Evolutionary conservation across 2,113 vertebrate species (phyloP).

Genomic region (Triplophysa siluroides): DNA sequence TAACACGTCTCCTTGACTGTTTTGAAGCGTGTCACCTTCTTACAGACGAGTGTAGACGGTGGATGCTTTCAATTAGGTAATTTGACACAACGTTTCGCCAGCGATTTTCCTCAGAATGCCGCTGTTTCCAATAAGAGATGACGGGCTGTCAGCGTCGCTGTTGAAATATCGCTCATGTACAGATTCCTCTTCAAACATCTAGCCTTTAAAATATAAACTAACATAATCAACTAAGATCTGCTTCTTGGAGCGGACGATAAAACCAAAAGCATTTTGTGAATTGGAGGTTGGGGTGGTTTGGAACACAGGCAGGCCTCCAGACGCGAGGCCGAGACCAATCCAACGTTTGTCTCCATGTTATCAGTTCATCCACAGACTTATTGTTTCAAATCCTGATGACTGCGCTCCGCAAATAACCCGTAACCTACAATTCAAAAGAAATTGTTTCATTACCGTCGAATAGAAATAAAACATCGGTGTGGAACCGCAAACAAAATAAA

Average conservation of each 20-base stretch:
- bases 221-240: slow-evolving; percentile 28
- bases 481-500: slow-evolving; percentile 30
- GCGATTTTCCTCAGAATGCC: not conserved
- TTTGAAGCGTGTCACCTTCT: slow-evolving; percentile 10
- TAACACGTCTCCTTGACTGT: not conserved
- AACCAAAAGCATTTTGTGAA: not conserved
- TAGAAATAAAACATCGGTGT: slow-evolving; percentile 38
- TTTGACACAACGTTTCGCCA: not conserved
- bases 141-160: not conserved
- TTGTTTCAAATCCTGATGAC: slow-evolving; percentile 33
- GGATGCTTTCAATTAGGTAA: slow-evolving; percentile 36
- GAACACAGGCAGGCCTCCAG: slow-evolving; percentile 53
- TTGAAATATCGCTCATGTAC: not conserved
- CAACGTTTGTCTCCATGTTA: slow-evolving; percentile 53
- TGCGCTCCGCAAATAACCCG: not conserved
- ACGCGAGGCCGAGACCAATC: slow-evolving; percentile 36
- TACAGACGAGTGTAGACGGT: not conserved
- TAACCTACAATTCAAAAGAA: slow-evolving; percentile 44
- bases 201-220: slow-evolving; percentile 29
- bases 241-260: slow-evolving; percentile 14
- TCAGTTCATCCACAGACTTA: slow-evolving; percentile 26
- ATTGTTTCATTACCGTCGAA: slow-evolving; percentile 27
- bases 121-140: slow-evolving; percentile 24
- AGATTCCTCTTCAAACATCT: slow-evolving; percentile 19
- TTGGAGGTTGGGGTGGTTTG: not conserved